Evolutionary conservation across 2,113 vertebrate species (phyloP), one percentile per base, ranked within the genome.

Genomic region (Cephalopterus ornatus): DNA sequence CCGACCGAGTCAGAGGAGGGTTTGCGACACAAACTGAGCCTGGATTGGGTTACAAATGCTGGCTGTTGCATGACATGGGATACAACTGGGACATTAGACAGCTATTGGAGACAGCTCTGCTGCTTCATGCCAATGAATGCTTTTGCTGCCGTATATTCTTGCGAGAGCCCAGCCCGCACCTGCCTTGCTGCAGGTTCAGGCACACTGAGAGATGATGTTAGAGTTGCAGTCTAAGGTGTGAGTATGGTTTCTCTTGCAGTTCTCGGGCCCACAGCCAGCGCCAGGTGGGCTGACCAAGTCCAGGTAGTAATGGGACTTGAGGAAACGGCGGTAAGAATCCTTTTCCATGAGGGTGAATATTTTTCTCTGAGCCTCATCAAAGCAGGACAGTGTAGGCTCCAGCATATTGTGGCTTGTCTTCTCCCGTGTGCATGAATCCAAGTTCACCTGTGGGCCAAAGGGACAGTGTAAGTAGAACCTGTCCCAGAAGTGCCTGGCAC

Each of bases 321-420:
- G 99, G 94, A 99, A 99, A 63, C 99, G 98, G 67, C 98, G 98
- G 88, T 99, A 99, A 26, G 98, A 99, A 98, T 99, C 99, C 96
- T 99, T 99, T 96, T 99, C 99, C 99, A 99, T 99, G 79, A 99
- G 97, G 91, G 98, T 98, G 97, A 98, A 99, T 92, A 99, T 98
- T 98, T 98, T 99, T 83, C 91, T 98, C 98, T 99, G 99, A 22
- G 99, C 99, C 12, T 97, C 96, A 30, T 99, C 98, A 50, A 99
- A 99, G 95, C 98, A 99, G 85, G 98, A 98, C 44, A 94, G 96
- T 0, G 98, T 99, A 30, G 99, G 99, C 42, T 97, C 96, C 12
- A 97, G 86, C 61, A 99, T 77, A 61, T 97, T 98, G 81, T 98
- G 98, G 95, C 98, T 97, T 0, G 99, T 99, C 92, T 97, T 96